Conservation (phyloP, 37 sponge, comb jelly and placozoan species). For the Cliona cf. orientalis region DNA sequence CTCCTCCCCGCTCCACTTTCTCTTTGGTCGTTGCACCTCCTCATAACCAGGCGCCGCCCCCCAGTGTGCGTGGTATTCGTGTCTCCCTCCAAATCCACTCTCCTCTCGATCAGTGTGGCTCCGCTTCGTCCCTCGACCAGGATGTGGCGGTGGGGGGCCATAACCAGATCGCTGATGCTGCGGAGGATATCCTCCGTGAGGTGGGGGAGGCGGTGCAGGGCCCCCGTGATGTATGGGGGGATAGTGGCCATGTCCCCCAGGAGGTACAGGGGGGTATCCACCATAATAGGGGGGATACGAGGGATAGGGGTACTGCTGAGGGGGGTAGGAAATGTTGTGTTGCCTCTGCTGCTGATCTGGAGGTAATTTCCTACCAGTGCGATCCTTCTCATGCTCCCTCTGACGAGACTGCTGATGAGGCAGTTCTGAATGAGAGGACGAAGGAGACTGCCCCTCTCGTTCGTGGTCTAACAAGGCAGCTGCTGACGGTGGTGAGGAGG, state of each 20-base stretch:
- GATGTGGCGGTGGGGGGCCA: background rate
- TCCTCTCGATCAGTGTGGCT: background rate
- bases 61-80: background rate
- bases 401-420: too few species aligned
- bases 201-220: background rate
- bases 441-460: too few species aligned
- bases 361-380: too few species aligned
- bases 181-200: conserved; percentile 8
- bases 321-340: background rate
- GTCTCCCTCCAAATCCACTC: background rate
- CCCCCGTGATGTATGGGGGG: background rate
- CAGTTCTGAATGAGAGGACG: too few species aligned
- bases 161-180: background rate
- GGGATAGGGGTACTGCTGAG: background rate
- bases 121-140: background rate
- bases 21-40: conserved; percentile 8
- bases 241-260: conserved; percentile 1
- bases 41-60: conserved; percentile 1
- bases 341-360: too few species aligned
- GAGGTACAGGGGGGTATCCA: too few species aligned
- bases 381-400: too few species aligned
- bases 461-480: too few species aligned
- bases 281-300: background rate
- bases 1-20: conserved; percentile 9
- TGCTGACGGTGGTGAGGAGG: too few species aligned